Percentiles rank a stretch among this genome's conserved stretches.
phyloP scores from a whole-genome alignment of 2,113 vertebrate species.

The Dromiciops gliroides region DNA sequence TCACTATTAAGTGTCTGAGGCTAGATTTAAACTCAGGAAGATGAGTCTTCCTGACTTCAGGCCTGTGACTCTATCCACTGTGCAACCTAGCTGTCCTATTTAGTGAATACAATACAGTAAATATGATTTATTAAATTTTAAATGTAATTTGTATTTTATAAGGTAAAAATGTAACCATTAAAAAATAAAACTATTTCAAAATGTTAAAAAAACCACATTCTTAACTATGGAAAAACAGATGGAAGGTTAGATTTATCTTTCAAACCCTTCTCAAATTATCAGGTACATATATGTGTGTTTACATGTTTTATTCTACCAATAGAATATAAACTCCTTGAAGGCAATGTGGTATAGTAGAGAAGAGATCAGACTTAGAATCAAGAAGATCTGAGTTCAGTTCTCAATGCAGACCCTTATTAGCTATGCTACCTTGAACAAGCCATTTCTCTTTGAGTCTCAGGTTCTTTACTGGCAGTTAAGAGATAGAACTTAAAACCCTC shows the following conservation, averaged over 20 bases:
- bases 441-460: not conserved
- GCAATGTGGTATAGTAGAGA: not conserved
- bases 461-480: not conserved
- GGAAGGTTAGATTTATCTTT: not conserved
- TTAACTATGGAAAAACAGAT: not conserved
- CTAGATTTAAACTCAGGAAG: not conserved
- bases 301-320: too few species aligned
- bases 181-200: not conserved
- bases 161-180: not conserved
- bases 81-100: not conserved
- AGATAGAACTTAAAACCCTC: not conserved
- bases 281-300: not conserved
- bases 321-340: not conserved
- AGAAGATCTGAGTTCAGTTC: not conserved
- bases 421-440: too few species aligned
- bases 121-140: not conserved
- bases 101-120: not conserved
- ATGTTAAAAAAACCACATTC: not conserved
- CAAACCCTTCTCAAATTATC: not conserved
- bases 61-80: not conserved
- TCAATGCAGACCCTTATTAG: not conserved
- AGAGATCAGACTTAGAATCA: not conserved
- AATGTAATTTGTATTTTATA: not conserved
- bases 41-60: not conserved
- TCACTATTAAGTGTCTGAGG: not conserved